phyloP scores from a whole-genome alignment of 2,888 invertebrate genomes.

The Amphipoea lucens region DNA sequence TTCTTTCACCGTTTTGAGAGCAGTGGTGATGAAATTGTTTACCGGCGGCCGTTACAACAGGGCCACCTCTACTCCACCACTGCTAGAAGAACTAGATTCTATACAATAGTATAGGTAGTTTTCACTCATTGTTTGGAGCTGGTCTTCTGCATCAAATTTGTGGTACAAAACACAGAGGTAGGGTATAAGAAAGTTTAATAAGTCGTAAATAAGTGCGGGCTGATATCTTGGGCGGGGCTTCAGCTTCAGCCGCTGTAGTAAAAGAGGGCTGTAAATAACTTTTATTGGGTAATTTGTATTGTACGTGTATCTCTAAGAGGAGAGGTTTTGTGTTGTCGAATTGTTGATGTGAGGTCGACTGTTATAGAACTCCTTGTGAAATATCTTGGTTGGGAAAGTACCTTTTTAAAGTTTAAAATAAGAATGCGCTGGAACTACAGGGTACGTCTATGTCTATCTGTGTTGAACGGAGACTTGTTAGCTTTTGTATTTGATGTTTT shows the following conservation, averaged over 20 bases:
- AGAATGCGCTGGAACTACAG: no score
- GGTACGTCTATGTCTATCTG: no score
- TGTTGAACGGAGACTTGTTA: no score
- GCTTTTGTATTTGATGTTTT: no score
- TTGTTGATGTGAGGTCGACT: neutral
- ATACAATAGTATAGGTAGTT: neutral
- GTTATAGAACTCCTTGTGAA: neutral
- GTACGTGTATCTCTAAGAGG: conserved; percentile 2
- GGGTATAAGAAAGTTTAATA: conserved; percentile 54
- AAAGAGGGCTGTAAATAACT: conserved; percentile 43
- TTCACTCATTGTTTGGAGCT: rapidly evolving
- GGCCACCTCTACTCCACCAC: no score
- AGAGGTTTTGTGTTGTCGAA: neutral
- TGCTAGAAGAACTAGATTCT: no score
- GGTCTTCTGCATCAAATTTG: neutral
- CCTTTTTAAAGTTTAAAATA: no score
- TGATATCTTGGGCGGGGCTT: conserved; percentile 51
- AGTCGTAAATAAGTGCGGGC: conserved; percentile 54
- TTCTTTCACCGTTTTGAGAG: no score
- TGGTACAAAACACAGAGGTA: conserved; percentile 4
- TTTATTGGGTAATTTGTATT: conserved; percentile 52
- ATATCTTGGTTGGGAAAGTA: neutral
- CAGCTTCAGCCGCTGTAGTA: conserved; percentile 19
- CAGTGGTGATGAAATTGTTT: no score
- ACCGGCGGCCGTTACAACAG: no score